These are phyloP conservation scores for Malthinus flaveolus DNA, from an alignment of 2,888 invertebrate genomes.

Conservation along the genomic window DNA sequence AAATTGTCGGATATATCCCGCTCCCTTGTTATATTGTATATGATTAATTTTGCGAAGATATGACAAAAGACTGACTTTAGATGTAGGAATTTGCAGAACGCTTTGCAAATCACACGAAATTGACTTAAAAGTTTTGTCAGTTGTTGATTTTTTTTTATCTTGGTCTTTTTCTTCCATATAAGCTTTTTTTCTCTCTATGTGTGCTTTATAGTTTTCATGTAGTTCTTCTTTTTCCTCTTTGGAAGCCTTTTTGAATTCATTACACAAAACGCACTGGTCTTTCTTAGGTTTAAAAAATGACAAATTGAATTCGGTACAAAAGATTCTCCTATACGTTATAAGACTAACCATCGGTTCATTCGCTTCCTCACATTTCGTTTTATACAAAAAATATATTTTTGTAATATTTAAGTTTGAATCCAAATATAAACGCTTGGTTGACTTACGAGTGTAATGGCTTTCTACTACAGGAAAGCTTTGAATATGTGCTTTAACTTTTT, in stretches of 20 bases:
- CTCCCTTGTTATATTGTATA: too few species aligned
- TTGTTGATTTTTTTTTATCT: background rate
- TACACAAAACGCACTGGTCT: background rate
- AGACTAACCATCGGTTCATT: background rate
- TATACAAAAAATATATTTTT: background rate
- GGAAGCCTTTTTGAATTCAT: background rate
- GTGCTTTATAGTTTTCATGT: background rate
- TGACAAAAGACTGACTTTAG: background rate
- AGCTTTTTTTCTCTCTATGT: background rate
- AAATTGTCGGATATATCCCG: too few species aligned
- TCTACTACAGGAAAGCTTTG: slow-evolving; percentile 8
- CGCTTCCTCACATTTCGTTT: background rate
- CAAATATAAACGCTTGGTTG: slow-evolving; percentile 1
- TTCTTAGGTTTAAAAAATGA: background rate
- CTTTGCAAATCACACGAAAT: background rate
- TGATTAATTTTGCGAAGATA: background rate
- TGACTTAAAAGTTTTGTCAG: background rate
- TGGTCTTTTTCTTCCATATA: background rate
- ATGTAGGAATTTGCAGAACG: background rate
- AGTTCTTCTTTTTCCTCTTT: background rate
- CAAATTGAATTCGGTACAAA: background rate
- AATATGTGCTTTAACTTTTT: slow-evolving; percentile 3
- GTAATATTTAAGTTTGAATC: slow-evolving; percentile 1
- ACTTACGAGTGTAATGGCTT: slow-evolving; percentile 2
- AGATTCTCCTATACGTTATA: background rate